phyloP scores from a whole-genome alignment of 2,797 vertebrate species.

The Babyrousa celebensis region DNA sequence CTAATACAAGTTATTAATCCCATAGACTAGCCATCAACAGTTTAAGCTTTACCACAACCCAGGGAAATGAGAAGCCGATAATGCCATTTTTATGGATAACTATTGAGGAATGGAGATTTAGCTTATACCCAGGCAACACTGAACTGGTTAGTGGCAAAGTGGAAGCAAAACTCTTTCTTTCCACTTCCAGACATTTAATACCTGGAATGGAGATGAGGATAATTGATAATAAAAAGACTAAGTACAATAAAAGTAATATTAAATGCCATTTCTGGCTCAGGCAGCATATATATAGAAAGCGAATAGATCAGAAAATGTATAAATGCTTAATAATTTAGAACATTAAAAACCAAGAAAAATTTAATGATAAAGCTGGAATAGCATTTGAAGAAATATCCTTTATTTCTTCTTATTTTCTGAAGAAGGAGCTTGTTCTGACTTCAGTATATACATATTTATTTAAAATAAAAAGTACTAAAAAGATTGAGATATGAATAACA shows the following conservation, averaged over 20 bases:
- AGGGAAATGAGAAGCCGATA: neutral
- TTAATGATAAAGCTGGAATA: constrained; percentile 14
- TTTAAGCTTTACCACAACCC: neutral
- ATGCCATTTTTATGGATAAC: neutral
- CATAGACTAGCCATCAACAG: neutral
- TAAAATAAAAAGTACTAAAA: neutral
- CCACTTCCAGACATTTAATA: neutral
- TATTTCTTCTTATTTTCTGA: constrained; percentile 42
- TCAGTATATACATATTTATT: constrained; percentile 24
- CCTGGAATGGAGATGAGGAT: neutral
- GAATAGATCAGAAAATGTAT: constrained; percentile 32
- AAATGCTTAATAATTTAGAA: constrained; percentile 50
- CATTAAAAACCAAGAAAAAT: neutral
- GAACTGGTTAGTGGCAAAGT: neutral
- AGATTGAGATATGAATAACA: neutral
- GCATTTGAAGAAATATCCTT: neutral
- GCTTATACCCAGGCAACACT: neutral
- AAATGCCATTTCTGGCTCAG: constrained; percentile 1
- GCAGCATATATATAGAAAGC: neutral
- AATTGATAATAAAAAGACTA: neutral
- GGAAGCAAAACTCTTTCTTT: neutral
- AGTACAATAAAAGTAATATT: neutral
- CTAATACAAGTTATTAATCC: neutral
- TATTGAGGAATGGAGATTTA: neutral
- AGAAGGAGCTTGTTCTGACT: neutral